Evolutionary conservation across 2,113 vertebrate genomes (phyloP).

Genomic region (Siniperca chuatsi): DNA sequence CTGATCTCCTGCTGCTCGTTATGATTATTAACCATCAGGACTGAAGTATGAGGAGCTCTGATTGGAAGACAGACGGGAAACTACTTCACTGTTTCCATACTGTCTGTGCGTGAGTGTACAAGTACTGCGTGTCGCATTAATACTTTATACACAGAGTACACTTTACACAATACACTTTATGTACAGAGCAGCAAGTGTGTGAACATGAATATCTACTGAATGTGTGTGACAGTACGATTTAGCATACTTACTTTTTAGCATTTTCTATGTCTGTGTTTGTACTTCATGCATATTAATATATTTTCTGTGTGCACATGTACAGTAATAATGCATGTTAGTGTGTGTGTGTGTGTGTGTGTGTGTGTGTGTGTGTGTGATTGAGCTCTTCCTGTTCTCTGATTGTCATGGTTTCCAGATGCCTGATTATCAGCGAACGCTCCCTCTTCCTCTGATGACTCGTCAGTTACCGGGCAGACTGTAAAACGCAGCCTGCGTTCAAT

Average conservation of each 20-base stretch:
- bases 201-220: not conserved
- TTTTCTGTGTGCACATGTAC: not conserved
- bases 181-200: not conserved
- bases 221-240: too few species aligned
- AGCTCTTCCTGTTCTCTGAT: constrained; percentile 73
- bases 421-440: constrained; percentile 26
- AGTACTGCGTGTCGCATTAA: not conserved
- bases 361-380: constrained; percentile 46
- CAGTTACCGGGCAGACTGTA: constrained; percentile 40
- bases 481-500: not conserved
- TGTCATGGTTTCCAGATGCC: constrained; percentile 78
- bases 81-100: constrained; percentile 9
- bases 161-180: not conserved
- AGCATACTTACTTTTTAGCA: too few species aligned
- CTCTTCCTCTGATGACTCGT: constrained; percentile 9
- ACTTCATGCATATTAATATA: not conserved
- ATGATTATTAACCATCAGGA: constrained; percentile 1
- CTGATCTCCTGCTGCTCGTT: not conserved
- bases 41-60: constrained; percentile 8
- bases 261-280: not conserved
- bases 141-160: not conserved
- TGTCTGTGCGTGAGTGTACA: not conserved
- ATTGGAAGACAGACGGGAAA: constrained; percentile 8
- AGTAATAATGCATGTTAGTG: constrained; percentile 4
- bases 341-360: constrained; percentile 1